Evolutionary conservation across 2,797 vertebrate genomes (phyloP).

Genomic region (Gadopsis marmoratus): DNA sequence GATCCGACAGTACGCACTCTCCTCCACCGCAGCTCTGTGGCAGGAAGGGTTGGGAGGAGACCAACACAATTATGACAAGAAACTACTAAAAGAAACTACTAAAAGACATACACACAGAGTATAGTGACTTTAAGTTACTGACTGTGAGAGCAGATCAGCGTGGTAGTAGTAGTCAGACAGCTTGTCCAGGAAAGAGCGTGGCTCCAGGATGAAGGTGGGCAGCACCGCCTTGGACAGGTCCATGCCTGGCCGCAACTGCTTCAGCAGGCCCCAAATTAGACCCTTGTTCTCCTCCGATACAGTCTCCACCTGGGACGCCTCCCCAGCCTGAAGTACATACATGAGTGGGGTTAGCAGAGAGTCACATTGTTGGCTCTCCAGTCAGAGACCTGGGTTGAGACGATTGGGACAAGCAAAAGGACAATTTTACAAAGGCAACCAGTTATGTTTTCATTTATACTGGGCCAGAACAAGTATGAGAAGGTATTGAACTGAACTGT

Average conservation of each 20-base stretch:
- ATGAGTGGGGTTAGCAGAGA: not conserved
- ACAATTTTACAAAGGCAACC: not conserved
- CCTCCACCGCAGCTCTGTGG: conserved; percentile 89
- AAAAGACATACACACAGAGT: not conserved
- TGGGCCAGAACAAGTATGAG: not conserved
- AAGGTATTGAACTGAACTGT: not conserved
- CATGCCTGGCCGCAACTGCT: conserved; percentile 95
- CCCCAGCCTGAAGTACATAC: conserved; percentile 84
- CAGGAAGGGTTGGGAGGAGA: not conserved
- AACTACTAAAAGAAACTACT: not conserved
- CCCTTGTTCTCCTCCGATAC: conserved; percentile 95
- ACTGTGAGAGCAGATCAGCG: conserved; percentile 95
- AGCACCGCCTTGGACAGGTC: conserved; percentile 96
- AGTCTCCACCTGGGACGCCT: conserved; percentile 92
- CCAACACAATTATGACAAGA: not conserved
- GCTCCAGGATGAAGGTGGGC: conserved; percentile 96
- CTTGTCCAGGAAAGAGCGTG: conserved; percentile 96
- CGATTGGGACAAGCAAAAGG: not conserved
- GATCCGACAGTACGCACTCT: conserved; percentile 91
- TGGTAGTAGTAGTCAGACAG: conserved; percentile 97
- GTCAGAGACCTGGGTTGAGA: not conserved
- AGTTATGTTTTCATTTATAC: not conserved
- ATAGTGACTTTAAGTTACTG: conserved; percentile 57
- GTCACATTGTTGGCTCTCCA: not conserved
- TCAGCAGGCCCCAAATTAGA: conserved; percentile 93